Evolutionary conservation across 2,113 vertebrate species (phyloP), one percentile per base, ranked within the genome.

Genomic region (Oostethus manadensis): DNA sequence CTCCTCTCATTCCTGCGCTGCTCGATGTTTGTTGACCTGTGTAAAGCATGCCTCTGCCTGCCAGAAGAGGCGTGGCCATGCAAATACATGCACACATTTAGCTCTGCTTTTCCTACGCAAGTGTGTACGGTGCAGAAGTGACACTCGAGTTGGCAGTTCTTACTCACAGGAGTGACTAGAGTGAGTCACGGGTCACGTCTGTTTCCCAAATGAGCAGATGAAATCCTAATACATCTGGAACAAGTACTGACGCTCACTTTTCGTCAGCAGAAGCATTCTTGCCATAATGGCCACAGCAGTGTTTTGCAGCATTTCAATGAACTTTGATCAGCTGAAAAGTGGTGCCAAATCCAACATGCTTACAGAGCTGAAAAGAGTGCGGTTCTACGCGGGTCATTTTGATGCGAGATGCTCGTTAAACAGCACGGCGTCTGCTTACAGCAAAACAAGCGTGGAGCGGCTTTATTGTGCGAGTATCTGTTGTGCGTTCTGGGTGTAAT

Each of bases 101-200:
- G 17, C 9, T 49, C 15, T 57, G 7, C 20, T 8, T 43, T 33
- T 18, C 9, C 11, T 40, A 9, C 23, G 23, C 23, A 26, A 26
- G 23, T 29, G 40, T 26, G 20, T 11, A 3, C 33, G 22, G 20
- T 15, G 56, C 48, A 56, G 51, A 51, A 80, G 74, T 78, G 71
- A 57, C 49, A 9, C 15, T 74, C 49, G n/a, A 63, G 66, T 35
- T 17, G 67, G 74, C 68, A 81, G 44, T 55, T 75, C 60, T 81
- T 83, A 68, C 73, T 86, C 82, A 84, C 73, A 29, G 33, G 29
- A 59, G 64, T 60, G 68, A 61, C 69, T 62, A 8, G 29, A 40
- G 62, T 86, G 83, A 83, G 62, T 88, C 86, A 81, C 35, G 4
- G 56, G 70, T 84, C 79, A 78, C 75, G 74, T 86, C 61, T 71